phyloP scores from a whole-genome alignment of 2,888 invertebrate genomes.

The Nasonovia ribisnigri region DNA sequence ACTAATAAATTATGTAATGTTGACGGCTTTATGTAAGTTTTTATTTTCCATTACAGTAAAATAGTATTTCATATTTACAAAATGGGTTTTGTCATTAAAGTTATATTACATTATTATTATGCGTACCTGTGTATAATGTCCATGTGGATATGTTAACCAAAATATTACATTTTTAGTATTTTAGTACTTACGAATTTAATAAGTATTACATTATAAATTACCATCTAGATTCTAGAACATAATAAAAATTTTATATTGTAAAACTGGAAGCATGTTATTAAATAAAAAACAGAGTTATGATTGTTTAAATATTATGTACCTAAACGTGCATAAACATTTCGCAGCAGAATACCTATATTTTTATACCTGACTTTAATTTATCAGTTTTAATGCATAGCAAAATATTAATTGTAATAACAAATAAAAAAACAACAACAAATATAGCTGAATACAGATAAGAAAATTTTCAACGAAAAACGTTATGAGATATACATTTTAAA shows the following conservation, averaged over 20 bases:
- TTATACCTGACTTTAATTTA: background rate
- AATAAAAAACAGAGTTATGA: background rate
- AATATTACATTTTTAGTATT: background rate
- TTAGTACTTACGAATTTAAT: background rate
- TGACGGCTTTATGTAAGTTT: background rate
- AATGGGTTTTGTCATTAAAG: background rate
- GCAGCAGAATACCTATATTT: background rate
- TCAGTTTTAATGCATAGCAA: background rate
- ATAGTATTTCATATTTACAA: background rate
- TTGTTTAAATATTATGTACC: background rate
- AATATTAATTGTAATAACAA: background rate
- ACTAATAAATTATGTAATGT: background rate
- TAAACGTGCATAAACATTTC: background rate
- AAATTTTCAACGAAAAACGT: background rate
- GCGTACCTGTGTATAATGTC: background rate
- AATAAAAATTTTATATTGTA: background rate
- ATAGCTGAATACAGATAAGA: background rate
- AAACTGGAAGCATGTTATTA: background rate
- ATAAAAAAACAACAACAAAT: background rate
- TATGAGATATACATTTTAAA: background rate
- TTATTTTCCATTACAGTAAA: background rate
- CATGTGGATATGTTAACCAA: background rate
- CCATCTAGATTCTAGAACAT: background rate
- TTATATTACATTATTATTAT: conserved; percentile 5
- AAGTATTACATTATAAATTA: background rate